phyloP scores from a whole-genome alignment of 1,140 invertebrate species.

The Drosophila tristis region DNA sequence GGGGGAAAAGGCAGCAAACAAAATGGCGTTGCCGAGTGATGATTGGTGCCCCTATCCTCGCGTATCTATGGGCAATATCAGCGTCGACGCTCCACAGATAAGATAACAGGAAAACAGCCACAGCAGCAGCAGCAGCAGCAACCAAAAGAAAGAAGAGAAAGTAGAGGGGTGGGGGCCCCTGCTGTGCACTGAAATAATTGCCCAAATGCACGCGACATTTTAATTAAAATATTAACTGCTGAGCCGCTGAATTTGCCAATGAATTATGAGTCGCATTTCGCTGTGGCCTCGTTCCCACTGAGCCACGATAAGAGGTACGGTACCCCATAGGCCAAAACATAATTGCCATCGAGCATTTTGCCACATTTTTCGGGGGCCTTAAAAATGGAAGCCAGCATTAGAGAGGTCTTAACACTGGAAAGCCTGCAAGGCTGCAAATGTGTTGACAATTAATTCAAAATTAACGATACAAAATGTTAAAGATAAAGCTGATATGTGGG shows the following conservation, averaged over 20 bases:
- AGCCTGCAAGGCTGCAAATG: not conserved
- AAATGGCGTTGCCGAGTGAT: slow-evolving; percentile 61
- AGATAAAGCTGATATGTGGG: no score
- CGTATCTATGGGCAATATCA: slow-evolving; percentile 49
- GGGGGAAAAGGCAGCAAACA: slow-evolving; percentile 26
- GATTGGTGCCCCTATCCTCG: slow-evolving; percentile 62
- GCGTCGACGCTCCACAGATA: slow-evolving; percentile 36
- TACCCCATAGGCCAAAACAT: slow-evolving; percentile 17
- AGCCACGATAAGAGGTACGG: slow-evolving; percentile 7
- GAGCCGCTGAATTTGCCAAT: not conserved
- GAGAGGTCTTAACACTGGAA: not conserved
- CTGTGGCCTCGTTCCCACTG: no score
- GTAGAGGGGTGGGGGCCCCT: not conserved
- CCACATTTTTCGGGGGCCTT: not conserved
- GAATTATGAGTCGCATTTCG: slow-evolving; percentile 2
- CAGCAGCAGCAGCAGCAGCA: not conserved
- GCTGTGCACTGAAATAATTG: slow-evolving; percentile 21
- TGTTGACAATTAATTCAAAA: not conserved
- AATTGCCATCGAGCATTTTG: slow-evolving; percentile 27
- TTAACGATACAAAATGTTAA: no score
- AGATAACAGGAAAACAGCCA: slow-evolving; percentile 51
- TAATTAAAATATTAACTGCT: slow-evolving; percentile 72
- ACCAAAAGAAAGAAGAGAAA: not conserved
- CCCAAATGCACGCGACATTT: slow-evolving; percentile 57
- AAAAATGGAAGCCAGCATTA: not conserved